Conservation (phyloP, 2,797 vertebrate genomes). For the Cirrhinus mrigala region DNA sequence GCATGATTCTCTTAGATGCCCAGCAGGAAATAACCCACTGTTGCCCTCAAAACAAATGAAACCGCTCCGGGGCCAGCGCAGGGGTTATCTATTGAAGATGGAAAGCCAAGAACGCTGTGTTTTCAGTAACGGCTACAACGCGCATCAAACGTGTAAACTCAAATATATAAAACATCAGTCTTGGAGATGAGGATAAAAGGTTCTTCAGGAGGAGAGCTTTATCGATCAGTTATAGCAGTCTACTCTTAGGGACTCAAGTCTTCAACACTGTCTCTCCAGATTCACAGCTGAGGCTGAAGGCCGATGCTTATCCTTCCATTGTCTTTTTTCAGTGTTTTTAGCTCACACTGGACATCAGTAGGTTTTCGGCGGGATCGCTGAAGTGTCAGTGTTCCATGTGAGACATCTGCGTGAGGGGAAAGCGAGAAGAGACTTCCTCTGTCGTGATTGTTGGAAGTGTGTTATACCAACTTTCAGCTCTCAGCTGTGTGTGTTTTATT, state of each 20-base stretch:
- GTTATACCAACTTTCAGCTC: neutral
- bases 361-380: neutral
- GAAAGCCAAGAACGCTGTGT: constrained; percentile 6
- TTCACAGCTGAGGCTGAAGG: neutral
- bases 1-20: constrained; percentile 51
- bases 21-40: constrained; percentile 29
- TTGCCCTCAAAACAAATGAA: constrained; percentile 45
- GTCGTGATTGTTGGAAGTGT: neutral
- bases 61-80: constrained; percentile 39
- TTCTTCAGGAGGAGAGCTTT: constrained; percentile 4
- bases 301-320: too few species aligned
- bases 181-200: constrained; percentile 6
- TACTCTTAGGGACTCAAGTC: neutral
- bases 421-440: neutral
- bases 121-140: constrained; percentile 30
- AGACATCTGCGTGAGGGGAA: neutral
- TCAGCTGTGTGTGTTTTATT: neutral
- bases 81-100: constrained; percentile 43
- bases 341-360: neutral
- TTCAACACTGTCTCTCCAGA: neutral
- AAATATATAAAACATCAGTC: constrained; percentile 6
- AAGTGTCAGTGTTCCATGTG: neutral
- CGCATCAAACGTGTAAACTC: constrained; percentile 14
- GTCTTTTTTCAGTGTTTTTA: neutral
- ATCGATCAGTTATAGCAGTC: constrained; percentile 9